Conservation (phyloP, 1,140 invertebrate species). For the Theocolax elegans region DNA sequence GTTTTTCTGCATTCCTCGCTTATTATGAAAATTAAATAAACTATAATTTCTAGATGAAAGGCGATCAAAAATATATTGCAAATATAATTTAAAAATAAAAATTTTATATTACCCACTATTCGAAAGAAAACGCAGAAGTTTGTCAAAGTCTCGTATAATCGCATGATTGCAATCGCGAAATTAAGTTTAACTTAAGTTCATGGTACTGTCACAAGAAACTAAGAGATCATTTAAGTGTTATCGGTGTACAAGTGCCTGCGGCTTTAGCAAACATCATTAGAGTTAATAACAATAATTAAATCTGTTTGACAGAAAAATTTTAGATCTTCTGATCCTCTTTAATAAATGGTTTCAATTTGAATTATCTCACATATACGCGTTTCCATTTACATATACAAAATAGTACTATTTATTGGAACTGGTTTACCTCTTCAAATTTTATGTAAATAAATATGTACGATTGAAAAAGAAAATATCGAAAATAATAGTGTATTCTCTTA, state of each 20-base stretch:
- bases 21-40: no score
- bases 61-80: no score
- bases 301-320: background rate
- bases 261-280: conserved; percentile 16
- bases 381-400: conserved; percentile 8
- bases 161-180: background rate
- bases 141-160: conserved; percentile 8
- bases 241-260: background rate
- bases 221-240: background rate
- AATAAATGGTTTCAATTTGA: background rate
- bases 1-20: no score
- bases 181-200: no score
- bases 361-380: background rate
- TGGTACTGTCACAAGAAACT: no score
- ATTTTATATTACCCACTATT: background rate
- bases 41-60: no score
- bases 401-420: conserved; percentile 25
- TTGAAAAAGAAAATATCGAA: no score
- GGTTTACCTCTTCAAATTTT: background rate
- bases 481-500: no score
- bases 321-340: background rate
- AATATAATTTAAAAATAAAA: no score
- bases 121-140: background rate
- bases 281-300: conserved; percentile 29
- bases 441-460: background rate